A percentile compares a stretch with the other conserved stretches of the same genome.
Conservation (phyloP, 2,113 vertebrate species). For the Numida meleagris region DNA sequence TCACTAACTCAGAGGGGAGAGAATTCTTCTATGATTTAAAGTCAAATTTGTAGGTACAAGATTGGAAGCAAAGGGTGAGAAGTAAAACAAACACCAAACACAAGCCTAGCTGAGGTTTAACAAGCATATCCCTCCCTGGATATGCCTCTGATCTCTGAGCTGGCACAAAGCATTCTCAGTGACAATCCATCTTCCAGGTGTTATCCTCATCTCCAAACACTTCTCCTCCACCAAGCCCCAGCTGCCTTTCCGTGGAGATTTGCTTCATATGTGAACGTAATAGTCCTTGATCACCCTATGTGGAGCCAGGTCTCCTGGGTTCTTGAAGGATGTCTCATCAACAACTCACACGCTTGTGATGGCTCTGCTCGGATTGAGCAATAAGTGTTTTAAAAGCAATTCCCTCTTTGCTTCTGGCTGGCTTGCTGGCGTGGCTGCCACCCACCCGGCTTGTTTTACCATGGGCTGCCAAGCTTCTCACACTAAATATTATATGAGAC, state of each 20-base stretch:
- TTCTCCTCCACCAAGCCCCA: background rate
- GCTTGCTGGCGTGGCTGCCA: conserved; percentile 16
- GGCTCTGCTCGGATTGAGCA: background rate
- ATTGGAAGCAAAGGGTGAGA: conserved; percentile 45
- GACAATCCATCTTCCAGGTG: conserved; percentile 14
- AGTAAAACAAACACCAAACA: conserved; percentile 36
- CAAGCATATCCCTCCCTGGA: background rate
- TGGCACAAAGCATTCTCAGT: background rate
- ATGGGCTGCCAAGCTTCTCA: conserved; percentile 20
- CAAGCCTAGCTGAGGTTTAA: background rate
- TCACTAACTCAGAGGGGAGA: background rate
- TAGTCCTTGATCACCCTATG: background rate
- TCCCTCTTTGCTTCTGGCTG: conserved; percentile 25
- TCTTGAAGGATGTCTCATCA: background rate
- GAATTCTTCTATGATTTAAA: background rate
- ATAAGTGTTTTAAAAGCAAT: conserved; percentile 26
- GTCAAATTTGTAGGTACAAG: conserved; percentile 26
- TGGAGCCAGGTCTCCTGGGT: background rate
- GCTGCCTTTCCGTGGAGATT: background rate
- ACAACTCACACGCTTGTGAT: background rate
- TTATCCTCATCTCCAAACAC: background rate
- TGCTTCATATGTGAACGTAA: fast-evolving
- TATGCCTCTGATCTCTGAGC: background rate
- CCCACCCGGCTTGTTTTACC: conserved; percentile 54
- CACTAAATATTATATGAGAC: conserved; percentile 55